Percentiles rank a stretch among this genome's conserved stretches.
Conservation (phyloP, 1,140 invertebrate genomes). For the Heliconius hewitsoni region DNA sequence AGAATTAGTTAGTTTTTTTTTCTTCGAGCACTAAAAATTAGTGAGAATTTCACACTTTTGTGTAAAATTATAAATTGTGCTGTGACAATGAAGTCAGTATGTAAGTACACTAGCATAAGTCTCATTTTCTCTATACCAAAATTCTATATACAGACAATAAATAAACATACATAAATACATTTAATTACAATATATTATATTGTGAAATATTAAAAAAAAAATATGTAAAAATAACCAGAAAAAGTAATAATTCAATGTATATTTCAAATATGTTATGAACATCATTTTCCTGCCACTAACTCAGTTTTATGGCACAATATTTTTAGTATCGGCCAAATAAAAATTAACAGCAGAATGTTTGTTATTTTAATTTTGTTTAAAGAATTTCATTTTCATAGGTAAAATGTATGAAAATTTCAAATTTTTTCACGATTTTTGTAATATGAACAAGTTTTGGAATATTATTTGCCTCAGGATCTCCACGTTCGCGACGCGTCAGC, state of each 20-base stretch:
- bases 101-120: constrained; percentile 62
- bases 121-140: constrained; percentile 65
- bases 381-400: not conserved
- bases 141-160: constrained; percentile 66
- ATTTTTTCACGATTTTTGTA: constrained; percentile 5
- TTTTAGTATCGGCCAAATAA: not conserved
- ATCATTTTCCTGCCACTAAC: not conserved
- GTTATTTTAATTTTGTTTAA: not conserved
- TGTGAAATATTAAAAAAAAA: not conserved
- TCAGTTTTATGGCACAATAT: not conserved
- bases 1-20: not conserved
- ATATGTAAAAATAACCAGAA: not conserved
- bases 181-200: constrained; percentile 7
- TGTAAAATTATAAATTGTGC: constrained; percentile 61
- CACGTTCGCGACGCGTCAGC: constrained; percentile 37
- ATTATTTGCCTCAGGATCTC: constrained; percentile 19
- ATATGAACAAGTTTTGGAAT: constrained; percentile 5
- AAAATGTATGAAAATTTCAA: not conserved
- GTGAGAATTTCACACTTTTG: constrained; percentile 50
- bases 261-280: not conserved
- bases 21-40: constrained; percentile 34
- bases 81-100: constrained; percentile 76
- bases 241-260: not conserved
- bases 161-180: constrained; percentile 28
- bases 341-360: not conserved